Percentiles rank a stretch among this genome's conserved stretches.
phyloP scores from a whole-genome alignment of 2,113 vertebrate genomes.

The Nibea albiflora region DNA sequence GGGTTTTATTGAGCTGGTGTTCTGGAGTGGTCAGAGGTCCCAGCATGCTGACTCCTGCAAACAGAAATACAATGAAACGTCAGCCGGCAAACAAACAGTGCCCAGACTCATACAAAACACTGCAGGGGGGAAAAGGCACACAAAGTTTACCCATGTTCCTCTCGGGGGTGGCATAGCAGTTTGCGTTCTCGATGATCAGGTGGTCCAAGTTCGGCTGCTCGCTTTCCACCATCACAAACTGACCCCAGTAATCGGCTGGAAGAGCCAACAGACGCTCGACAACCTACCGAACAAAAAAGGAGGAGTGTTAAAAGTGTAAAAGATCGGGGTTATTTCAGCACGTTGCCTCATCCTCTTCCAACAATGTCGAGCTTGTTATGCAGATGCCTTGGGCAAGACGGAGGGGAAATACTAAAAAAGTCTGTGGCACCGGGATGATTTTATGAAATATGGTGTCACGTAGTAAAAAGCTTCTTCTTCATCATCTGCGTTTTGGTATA shows the following conservation, averaged over 20 bases:
- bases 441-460: slow-evolving; percentile 3
- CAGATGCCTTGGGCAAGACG: slow-evolving; percentile 8
- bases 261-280: slow-evolving; percentile 90
- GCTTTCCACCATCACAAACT: slow-evolving; percentile 89
- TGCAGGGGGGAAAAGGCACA: neutral
- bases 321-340: slow-evolving; percentile 31
- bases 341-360: slow-evolving; percentile 51
- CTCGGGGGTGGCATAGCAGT: slow-evolving; percentile 91
- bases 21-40: slow-evolving; percentile 96
- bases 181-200: slow-evolving; percentile 91
- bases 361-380: neutral
- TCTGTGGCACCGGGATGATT: neutral
- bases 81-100: neutral
- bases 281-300: slow-evolving; percentile 84
- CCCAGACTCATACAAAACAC: neutral
- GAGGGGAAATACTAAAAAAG: slow-evolving; percentile 9
- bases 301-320: slow-evolving; percentile 4
- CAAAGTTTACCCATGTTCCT: slow-evolving; percentile 83
- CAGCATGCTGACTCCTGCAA: slow-evolving; percentile 89
- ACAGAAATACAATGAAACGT: slow-evolving; percentile 25
- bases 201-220: slow-evolving; percentile 85
- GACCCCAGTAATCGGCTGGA: slow-evolving; percentile 92
- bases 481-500: neutral
- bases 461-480: neutral
- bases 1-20: slow-evolving; percentile 92